These are phyloP conservation scores for Drosophila affinis DNA, from an alignment of 2,888 invertebrate species.

Conservation along the genomic window DNA sequence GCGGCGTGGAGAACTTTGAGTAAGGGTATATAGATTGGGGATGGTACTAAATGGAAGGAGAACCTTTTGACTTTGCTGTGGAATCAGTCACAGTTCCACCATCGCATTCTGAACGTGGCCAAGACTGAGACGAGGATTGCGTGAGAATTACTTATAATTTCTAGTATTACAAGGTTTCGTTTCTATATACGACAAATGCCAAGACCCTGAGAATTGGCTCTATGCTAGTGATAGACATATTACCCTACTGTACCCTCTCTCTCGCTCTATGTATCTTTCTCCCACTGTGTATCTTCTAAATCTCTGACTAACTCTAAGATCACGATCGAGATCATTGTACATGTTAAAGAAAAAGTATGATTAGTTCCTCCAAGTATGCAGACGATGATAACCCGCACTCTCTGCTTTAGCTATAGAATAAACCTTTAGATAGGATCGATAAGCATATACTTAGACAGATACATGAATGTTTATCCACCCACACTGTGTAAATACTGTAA, in stretches of 20 bases:
- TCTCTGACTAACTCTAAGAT: slow-evolving; percentile 48
- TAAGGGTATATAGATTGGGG: slow-evolving; percentile 16
- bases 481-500: slow-evolving; percentile 48
- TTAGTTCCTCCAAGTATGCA: slow-evolving; percentile 75
- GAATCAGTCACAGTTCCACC: no score
- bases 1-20: slow-evolving; percentile 76
- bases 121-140: slow-evolving; percentile 57
- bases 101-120: slow-evolving; percentile 43
- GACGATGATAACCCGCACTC: slow-evolving; percentile 29
- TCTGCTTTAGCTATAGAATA: slow-evolving; percentile 34
- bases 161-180: slow-evolving; percentile 56
- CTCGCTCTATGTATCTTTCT: slow-evolving; percentile 16
- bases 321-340: slow-evolving; percentile 63
- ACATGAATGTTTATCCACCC: slow-evolving; percentile 30
- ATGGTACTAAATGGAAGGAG: background rate
- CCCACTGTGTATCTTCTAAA: slow-evolving; percentile 11
- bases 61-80: no score
- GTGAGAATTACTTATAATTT: slow-evolving; percentile 35
- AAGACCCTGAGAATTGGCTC: slow-evolving; percentile 36
- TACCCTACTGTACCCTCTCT: slow-evolving; percentile 22
- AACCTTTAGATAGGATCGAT: slow-evolving; percentile 33
- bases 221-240: slow-evolving; percentile 75
- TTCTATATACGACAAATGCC: slow-evolving; percentile 38
- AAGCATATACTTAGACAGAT: slow-evolving; percentile 10
- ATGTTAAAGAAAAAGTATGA: slow-evolving; percentile 68